Evolutionary conservation across 2,888 invertebrate species (phyloP).

Genomic region (Pollenia angustigena): DNA sequence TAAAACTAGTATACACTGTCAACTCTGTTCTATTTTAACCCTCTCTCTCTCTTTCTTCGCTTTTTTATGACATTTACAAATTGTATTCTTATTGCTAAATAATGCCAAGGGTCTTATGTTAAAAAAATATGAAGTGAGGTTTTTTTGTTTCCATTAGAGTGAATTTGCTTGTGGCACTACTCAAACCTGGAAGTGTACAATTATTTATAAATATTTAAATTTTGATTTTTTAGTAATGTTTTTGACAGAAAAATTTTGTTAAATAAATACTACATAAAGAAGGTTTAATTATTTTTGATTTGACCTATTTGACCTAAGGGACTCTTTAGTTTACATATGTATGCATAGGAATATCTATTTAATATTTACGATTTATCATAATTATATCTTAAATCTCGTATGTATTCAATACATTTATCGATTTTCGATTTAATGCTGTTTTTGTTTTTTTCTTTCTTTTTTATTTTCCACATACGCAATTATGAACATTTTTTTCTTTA

Average conservation of each 20-base stretch:
- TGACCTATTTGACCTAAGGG: no score
- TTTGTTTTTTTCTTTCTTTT: background rate
- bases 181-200: no score
- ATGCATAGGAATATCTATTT: no score
- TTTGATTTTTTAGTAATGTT: no score
- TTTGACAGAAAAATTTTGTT: no score
- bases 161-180: no score
- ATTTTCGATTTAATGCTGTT: constrained; percentile 29
- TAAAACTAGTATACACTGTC: constrained; percentile 16
- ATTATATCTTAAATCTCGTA: background rate
- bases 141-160: background rate
- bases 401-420: background rate
- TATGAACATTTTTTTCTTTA: constrained; percentile 1
- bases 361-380: constrained; percentile 4
- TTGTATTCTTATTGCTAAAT: background rate
- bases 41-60: background rate
- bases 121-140: background rate
- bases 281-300: no score
- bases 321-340: no score
- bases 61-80: constrained; percentile 8
- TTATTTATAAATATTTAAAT: no score
- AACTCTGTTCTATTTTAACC: constrained; percentile 3
- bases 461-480: background rate
- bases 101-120: constrained; percentile 4
- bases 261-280: no score